A percentile compares a stretch with the other conserved stretches of the same genome.
These are phyloP conservation scores for Hippopotamus amphibius DNA, from an alignment of 2,113 vertebrate genomes.

Conservation along the genomic window DNA sequence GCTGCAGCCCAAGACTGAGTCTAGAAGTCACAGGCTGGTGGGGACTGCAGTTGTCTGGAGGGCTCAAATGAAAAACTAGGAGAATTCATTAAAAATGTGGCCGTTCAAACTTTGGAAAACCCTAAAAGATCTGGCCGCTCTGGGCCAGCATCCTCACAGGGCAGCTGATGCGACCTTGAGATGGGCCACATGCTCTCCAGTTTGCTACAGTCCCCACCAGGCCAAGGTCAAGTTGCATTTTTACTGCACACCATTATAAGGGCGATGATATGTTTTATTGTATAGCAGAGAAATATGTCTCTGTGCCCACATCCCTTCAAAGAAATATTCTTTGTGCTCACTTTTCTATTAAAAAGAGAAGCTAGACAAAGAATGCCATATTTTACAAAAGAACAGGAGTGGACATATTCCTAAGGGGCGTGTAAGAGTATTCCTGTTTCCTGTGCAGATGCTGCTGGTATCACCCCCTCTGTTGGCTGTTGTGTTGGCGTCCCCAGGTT, in stretches of 20 bases:
- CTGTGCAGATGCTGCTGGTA: fast-evolving
- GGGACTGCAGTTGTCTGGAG: no score
- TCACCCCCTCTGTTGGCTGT: neutral
- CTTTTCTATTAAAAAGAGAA: neutral
- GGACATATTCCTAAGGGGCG: neutral
- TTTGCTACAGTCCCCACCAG: neutral
- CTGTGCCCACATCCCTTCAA: neutral
- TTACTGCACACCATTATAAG: neutral
- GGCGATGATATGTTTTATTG: fast-evolving
- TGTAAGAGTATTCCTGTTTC: neutral
- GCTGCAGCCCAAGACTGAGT: neutral
- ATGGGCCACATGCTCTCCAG: neutral
- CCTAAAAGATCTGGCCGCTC: neutral
- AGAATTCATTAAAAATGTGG: neutral
- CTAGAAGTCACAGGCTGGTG: neutral
- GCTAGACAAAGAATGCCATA: neutral
- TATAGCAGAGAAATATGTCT: constrained; percentile 13
- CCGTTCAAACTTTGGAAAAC: neutral
- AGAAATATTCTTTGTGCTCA: neutral
- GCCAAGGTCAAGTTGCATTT: neutral
- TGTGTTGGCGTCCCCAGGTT: neutral
- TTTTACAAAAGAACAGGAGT: neutral
- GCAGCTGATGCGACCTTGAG: neutral
- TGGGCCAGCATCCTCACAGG: fast-evolving
- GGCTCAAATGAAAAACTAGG: neutral